A percentile compares a stretch with the other conserved stretches of the same genome.
These are phyloP conservation scores for Cataglyphis albicans DNA, from an alignment of 2,888 invertebrate species.

Conservation along the genomic window DNA sequence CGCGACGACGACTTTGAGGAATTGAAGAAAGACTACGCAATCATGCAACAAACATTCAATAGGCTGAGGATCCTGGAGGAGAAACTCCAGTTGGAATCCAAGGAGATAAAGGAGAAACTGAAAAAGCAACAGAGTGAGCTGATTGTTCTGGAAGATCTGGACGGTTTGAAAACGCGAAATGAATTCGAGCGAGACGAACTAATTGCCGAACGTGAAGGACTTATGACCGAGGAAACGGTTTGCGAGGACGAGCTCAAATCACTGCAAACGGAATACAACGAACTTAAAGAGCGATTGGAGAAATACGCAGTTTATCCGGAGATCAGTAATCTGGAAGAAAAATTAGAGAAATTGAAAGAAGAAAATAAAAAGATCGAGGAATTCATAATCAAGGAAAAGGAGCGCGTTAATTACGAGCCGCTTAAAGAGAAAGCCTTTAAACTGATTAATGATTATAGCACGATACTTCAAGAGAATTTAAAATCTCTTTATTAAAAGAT, in stretches of 20 bases:
- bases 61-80: slow-evolving; percentile 86
- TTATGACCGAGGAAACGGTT: slow-evolving; percentile 87
- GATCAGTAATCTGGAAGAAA: slow-evolving; percentile 90
- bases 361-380: slow-evolving; percentile 90
- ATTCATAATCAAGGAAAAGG: slow-evolving; percentile 89
- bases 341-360: slow-evolving; percentile 90
- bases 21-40: slow-evolving; percentile 88
- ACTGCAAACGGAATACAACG: slow-evolving; percentile 87
- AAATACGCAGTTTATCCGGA: slow-evolving; percentile 91
- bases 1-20: slow-evolving; percentile 89
- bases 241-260: slow-evolving; percentile 87
- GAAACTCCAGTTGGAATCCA: slow-evolving; percentile 87
- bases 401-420: slow-evolving; percentile 90
- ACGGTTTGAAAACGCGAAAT: slow-evolving; percentile 87
- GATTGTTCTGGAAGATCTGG: slow-evolving; percentile 88
- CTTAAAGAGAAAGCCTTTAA: slow-evolving; percentile 88
- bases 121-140: slow-evolving; percentile 89
- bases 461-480: slow-evolving; percentile 85
- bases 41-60: slow-evolving; percentile 84
- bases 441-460: slow-evolving; percentile 88
- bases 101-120: slow-evolving; percentile 90
- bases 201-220: slow-evolving; percentile 86
- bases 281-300: slow-evolving; percentile 87
- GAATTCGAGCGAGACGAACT: slow-evolving; percentile 88
- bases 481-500: slow-evolving; percentile 74